phyloP scores from a whole-genome alignment of 2,797 vertebrate genomes.

The Hemibagrus guttatus region DNA sequence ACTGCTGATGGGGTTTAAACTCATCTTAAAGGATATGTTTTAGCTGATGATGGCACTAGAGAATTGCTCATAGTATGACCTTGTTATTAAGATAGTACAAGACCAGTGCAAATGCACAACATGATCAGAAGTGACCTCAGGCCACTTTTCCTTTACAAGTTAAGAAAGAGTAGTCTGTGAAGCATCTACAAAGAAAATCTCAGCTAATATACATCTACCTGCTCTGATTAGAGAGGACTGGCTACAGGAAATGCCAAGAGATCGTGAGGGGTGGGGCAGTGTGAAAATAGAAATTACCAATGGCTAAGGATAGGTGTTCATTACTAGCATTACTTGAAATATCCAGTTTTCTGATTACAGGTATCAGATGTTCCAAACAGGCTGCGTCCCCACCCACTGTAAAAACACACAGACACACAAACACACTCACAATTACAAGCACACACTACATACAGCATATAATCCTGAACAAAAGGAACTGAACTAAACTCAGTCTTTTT shows the following conservation, averaged over 20 bases:
- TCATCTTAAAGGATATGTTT: constrained; percentile 23
- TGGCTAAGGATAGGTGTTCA: constrained; percentile 11
- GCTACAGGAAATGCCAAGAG: background rate
- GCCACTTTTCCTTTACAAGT: background rate
- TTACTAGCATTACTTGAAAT: constrained; percentile 28
- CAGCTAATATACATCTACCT: background rate
- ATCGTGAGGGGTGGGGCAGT: background rate
- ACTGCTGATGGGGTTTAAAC: background rate
- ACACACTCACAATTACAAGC: background rate
- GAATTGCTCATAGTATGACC: constrained; percentile 13
- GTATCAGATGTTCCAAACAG: constrained; percentile 26
- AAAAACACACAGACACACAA: constrained; percentile 5
- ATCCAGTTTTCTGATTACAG: constrained; percentile 38
- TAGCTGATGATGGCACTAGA: constrained; percentile 3
- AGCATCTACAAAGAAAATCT: background rate
- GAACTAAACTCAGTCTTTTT: background rate
- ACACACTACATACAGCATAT: background rate
- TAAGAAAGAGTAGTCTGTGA: background rate
- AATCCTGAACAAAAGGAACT: background rate
- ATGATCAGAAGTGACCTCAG: background rate
- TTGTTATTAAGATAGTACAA: constrained; percentile 3
- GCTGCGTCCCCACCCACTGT: constrained; percentile 8
- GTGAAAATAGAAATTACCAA: constrained; percentile 8
- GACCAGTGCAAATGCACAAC: constrained; percentile 3
- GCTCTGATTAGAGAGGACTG: background rate